phyloP scores from a whole-genome alignment of 2,113 vertebrate genomes.

The Saiga tatarica region DNA sequence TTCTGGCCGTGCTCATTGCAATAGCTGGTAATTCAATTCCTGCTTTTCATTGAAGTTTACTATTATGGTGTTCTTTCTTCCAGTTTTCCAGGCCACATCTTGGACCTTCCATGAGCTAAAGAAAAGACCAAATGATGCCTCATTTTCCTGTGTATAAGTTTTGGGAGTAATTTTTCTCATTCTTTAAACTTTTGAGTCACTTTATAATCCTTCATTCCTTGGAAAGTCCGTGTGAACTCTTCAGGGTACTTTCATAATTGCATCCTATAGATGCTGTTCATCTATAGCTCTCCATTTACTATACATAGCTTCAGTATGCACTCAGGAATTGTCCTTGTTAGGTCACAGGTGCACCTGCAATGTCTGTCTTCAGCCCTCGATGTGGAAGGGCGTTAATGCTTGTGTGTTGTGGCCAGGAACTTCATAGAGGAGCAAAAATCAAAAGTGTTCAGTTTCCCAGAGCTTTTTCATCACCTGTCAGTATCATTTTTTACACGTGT shows the following conservation, averaged over 20 bases:
- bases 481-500: not conserved
- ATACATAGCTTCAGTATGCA: not conserved
- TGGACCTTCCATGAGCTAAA: not conserved
- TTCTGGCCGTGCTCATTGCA: not conserved
- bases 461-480: not conserved
- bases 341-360: too few relatives aligned
- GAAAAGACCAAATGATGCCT: not conserved
- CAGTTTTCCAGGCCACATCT: not conserved
- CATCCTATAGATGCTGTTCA: not conserved
- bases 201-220: not conserved
- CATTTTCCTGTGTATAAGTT: not conserved
- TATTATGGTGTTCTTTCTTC: not conserved
- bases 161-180: not conserved
- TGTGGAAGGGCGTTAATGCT: not conserved
- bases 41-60: not conserved
- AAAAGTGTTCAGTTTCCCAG: not conserved
- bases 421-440: not conserved
- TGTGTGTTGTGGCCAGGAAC: not conserved
- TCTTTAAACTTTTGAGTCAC: not conserved
- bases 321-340: not conserved
- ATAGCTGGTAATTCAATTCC: not conserved
- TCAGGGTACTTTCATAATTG: not conserved
- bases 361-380: not conserved
- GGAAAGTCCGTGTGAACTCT: not conserved
- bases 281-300: not conserved